phyloP scores from a whole-genome alignment of 2,797 vertebrate species.

The Balearica regulorum region DNA sequence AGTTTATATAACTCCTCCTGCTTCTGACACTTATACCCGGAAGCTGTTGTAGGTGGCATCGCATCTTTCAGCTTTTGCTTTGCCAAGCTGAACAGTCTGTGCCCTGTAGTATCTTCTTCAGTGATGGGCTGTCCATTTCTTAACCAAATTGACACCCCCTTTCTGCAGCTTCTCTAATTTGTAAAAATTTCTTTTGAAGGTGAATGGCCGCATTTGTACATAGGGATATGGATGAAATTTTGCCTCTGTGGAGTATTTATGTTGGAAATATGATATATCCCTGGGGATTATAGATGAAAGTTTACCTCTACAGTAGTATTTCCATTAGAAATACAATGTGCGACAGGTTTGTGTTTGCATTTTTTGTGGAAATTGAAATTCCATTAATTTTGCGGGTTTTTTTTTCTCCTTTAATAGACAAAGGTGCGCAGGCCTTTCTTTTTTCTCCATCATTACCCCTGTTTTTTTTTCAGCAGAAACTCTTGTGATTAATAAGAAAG shows the following conservation, averaged over 20 bases:
- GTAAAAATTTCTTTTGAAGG: not conserved
- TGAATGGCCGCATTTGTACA: not conserved
- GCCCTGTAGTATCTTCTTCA: not conserved
- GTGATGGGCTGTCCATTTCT: not conserved
- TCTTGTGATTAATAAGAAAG: not conserved
- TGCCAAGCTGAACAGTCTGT: not conserved
- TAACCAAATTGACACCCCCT: not conserved
- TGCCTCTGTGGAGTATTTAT: not conserved
- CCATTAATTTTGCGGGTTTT: not conserved
- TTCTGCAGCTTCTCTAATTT: not conserved
- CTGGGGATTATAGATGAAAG: not conserved
- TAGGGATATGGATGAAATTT: not conserved
- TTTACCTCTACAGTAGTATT: not conserved
- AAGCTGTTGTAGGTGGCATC: not conserved
- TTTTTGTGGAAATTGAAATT: not conserved
- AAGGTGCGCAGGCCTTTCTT: not conserved
- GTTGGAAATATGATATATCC: not conserved
- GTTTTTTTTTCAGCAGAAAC: not conserved
- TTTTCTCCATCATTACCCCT: not conserved
- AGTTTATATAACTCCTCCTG: not conserved
- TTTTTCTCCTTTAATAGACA: not conserved
- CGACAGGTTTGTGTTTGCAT: not conserved
- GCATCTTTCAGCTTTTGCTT: not conserved
- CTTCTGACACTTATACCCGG: not conserved
- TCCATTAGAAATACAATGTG: not conserved